Evolutionary conservation across 1,140 invertebrate species (phyloP).

Genomic region (Drosophila sproati): DNA sequence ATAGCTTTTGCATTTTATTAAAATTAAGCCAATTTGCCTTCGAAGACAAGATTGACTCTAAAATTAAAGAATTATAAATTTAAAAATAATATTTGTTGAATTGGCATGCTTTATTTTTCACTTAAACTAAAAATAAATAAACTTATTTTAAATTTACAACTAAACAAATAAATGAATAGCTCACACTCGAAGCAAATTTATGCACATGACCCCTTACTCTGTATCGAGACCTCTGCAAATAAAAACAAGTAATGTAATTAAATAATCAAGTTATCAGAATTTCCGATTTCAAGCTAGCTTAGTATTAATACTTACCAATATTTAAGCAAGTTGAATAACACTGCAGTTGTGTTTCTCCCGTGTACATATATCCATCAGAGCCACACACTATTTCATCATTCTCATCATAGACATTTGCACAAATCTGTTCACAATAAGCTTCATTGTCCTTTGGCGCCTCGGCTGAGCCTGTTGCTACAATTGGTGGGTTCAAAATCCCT

Average conservation of each 20-base stretch:
- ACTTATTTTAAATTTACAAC: constrained; percentile 24
- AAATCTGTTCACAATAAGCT: constrained; percentile 79
- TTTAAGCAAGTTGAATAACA: constrained; percentile 78
- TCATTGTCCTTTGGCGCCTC: constrained; percentile 62
- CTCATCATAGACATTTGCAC: constrained; percentile 79
- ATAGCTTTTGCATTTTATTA: no score
- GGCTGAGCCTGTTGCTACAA: constrained; percentile 9
- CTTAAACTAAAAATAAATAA: constrained; percentile 44
- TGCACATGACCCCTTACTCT: constrained; percentile 76
- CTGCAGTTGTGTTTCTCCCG: constrained; percentile 76
- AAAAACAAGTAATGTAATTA: neutral
- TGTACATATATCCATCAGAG: constrained; percentile 83
- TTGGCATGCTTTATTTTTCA: constrained; percentile 36
- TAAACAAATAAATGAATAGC: constrained; percentile 44
- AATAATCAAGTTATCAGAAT: neutral
- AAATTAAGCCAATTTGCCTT: no score
- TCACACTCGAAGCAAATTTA: constrained; percentile 38
- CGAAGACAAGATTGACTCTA: no score
- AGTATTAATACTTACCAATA: constrained; percentile 58
- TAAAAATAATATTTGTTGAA: neutral
- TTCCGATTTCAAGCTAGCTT: neutral
- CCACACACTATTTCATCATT: constrained; percentile 82
- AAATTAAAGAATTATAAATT: neutral
- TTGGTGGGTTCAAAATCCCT: constrained; percentile 1
- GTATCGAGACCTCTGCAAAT: constrained; percentile 73